Evolutionary conservation across 2,888 invertebrate species (phyloP).

Genomic region (Aspidiotus destructor): DNA sequence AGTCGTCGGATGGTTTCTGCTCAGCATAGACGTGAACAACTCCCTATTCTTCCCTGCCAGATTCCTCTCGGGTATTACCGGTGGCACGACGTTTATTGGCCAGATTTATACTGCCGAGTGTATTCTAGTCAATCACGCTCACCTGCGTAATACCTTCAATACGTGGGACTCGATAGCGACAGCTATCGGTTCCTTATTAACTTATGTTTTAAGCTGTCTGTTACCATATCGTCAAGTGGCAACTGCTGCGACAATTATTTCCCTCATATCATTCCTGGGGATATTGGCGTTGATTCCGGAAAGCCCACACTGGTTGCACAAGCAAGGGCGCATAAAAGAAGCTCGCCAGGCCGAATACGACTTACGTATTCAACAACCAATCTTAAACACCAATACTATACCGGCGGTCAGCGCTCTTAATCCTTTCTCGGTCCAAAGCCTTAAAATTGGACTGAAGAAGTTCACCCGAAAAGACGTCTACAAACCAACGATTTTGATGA

Average conservation of each 20-base stretch:
- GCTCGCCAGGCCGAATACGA: conserved; percentile 41
- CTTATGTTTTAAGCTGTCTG: conserved; percentile 47
- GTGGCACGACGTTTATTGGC: conserved; percentile 48
- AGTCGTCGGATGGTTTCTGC: conserved; percentile 6
- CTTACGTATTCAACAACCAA: conserved; percentile 36
- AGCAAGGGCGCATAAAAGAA: conserved; percentile 45
- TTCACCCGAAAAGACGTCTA: conserved; percentile 39
- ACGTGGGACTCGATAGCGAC: conserved; percentile 5
- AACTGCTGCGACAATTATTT: conserved; percentile 40
- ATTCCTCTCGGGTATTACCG: conserved; percentile 42
- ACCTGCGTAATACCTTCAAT: conserved; percentile 15
- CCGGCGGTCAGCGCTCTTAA: too few relatives aligned
- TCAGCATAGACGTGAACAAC: neutral
- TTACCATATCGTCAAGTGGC: conserved; percentile 42
- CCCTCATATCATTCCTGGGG: conserved; percentile 43
- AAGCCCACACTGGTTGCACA: conserved; percentile 49
- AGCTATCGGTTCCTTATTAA: conserved; percentile 35
- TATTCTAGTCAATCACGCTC: conserved; percentile 22
- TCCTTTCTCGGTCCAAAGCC: neutral
- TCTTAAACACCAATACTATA: neutral
- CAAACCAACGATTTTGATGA: conserved; percentile 45
- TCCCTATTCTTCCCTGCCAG: conserved; percentile 37
- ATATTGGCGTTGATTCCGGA: conserved; percentile 46
- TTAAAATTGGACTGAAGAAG: neutral
- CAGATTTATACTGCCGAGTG: conserved; percentile 47